Evolutionary conservation across 2,888 invertebrate species (phyloP), one percentile per base, ranked within the genome.

Genomic region (Phytoseiulus persimilis): DNA sequence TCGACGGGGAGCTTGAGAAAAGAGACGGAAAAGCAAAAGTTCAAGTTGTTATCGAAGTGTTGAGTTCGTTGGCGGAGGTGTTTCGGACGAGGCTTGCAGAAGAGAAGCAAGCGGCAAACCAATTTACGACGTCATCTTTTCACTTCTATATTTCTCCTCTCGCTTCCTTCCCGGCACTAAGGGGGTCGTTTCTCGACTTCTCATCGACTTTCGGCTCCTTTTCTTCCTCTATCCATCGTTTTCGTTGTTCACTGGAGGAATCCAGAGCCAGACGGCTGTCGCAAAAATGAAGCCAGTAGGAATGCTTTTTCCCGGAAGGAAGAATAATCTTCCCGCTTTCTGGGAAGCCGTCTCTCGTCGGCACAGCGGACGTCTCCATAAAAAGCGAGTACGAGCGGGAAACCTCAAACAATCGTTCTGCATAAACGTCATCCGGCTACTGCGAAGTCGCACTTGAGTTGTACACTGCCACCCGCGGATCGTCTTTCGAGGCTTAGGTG

Each of bases 101-200:
- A 65, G 28, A 65, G 65, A 65, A 65, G 65, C 5, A 28, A 65
- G 65, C 65, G 65, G 65, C 65, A 65, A 65, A 65, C 65, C 65
- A 65, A 65, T 65, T 65, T 65, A 65, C 65, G 65, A 65, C 65
- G 65, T 65, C 65, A 65, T 65, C 65, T 65, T 65, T 65, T 65
- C 65, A 65, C 65, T 65, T 65, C 65, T 65, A 65, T 65, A 65
- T 65, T 65, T 65, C 65, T 65, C 18, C 65, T 65, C 65, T 65
- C 39, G 9, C 9, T 39, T 9, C 39, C 9, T 39, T 39, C 39
- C 9, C 65, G 65, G 65, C 65, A 65, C 28, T 28, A 65, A 65
- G 65, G 65, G 65, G 65, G 65, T 65, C 65, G 65, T 65, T 65
- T 65, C 65, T 65, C 18, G 65, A 65, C 65, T 65, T 23, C 65